Conservation (phyloP, 2,797 vertebrate species). For the Lagocephalus sceleratus region DNA sequence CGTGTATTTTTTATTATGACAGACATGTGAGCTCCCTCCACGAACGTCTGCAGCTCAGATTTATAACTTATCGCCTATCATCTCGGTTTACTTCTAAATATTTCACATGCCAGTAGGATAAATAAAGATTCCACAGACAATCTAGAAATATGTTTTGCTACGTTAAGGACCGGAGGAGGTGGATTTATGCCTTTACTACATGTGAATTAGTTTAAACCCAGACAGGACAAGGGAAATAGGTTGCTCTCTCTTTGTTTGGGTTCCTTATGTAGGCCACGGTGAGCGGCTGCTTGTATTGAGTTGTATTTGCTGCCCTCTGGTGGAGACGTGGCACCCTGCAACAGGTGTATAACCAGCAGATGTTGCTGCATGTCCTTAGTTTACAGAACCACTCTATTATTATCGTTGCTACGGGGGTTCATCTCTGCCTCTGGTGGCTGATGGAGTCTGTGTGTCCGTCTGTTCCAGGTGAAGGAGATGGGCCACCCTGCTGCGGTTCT, state of each 20-base stretch:
- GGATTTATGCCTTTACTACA: too few relatives aligned
- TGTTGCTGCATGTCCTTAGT: not conserved
- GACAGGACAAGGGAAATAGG: too few relatives aligned
- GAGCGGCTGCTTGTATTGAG: too few relatives aligned
- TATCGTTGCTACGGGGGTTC: slow-evolving; percentile 5
- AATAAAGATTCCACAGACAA: slow-evolving; percentile 30
- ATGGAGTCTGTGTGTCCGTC: not conserved
- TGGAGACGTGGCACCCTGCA: slow-evolving; percentile 21
- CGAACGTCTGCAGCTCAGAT: slow-evolving; percentile 52
- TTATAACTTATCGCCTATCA: slow-evolving; percentile 54
- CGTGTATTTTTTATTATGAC: slow-evolving; percentile 13
- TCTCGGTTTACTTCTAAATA: slow-evolving; percentile 6
- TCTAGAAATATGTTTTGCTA: slow-evolving; percentile 8
- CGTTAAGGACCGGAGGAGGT: too few relatives aligned
- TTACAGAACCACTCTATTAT: not conserved
- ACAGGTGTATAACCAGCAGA: not conserved
- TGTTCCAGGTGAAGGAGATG: slow-evolving; percentile 83
- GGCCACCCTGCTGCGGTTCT: slow-evolving; percentile 86
- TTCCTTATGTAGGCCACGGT: too few relatives aligned
- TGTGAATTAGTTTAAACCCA: too few relatives aligned
- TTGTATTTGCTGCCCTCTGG: slow-evolving; percentile 44
- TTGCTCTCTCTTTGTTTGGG: too few relatives aligned
- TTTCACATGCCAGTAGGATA: slow-evolving; percentile 21
- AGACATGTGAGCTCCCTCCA: slow-evolving; percentile 15
- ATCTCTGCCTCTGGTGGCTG: not conserved